Conservation (phyloP, 2,888 invertebrate genomes). For the Lasioglossum morio region DNA sequence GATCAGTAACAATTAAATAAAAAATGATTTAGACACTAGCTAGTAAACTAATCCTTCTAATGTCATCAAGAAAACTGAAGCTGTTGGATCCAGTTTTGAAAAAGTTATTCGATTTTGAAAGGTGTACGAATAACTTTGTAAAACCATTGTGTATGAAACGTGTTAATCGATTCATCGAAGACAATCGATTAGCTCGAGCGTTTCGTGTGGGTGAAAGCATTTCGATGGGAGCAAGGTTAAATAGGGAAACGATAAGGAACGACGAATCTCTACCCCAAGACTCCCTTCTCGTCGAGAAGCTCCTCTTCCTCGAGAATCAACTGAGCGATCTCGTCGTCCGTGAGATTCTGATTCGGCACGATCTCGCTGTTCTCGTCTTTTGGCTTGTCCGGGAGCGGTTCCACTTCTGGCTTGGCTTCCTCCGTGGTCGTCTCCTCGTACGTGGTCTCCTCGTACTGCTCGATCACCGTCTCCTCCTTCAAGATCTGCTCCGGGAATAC, state of each 20-base stretch:
- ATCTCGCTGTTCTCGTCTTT: conserved; percentile 79
- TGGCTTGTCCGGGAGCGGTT: conserved; percentile 75
- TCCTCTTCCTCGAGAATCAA: conserved; percentile 90
- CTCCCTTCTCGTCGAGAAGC: conserved; percentile 88
- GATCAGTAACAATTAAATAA: too few species aligned
- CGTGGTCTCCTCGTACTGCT: conserved; percentile 36
- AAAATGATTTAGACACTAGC: too few species aligned
- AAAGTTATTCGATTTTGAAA: too few species aligned
- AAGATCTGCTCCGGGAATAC: conserved; percentile 74
- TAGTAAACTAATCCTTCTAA: too few species aligned
- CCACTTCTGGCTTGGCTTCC: conserved; percentile 58
- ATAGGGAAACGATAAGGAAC: not conserved
- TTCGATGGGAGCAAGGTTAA: not conserved
- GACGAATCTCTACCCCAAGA: conserved; percentile 86
- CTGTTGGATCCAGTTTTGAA: too few species aligned
- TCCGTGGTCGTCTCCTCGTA: conserved; percentile 35
- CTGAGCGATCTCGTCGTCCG: conserved; percentile 89
- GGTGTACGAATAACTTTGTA: too few species aligned
- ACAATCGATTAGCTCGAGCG: not conserved
- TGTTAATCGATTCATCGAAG: too few species aligned
- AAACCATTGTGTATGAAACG: too few species aligned
- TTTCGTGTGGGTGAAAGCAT: not conserved
- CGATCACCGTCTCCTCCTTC: conserved; percentile 62
- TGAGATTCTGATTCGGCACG: conserved; percentile 84
- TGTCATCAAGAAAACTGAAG: too few species aligned